Conservation (phyloP, 1,140 invertebrate genomes). For the Colletes gigas region DNA sequence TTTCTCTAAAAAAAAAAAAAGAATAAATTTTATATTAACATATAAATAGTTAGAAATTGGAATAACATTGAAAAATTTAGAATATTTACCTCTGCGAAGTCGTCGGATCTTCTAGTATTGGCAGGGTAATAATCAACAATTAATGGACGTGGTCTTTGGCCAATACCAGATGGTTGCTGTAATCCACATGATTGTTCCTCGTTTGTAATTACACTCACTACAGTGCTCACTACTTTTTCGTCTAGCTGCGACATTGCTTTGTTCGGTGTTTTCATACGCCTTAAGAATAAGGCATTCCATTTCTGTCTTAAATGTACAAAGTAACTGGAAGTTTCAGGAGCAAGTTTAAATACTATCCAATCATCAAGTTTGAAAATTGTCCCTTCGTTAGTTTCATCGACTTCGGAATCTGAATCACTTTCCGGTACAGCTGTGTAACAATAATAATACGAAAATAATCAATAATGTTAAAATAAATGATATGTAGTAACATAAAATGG, state of each 20-base stretch:
- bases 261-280: constrained; percentile 87
- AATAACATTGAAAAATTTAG: constrained; percentile 4
- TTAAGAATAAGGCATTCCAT: constrained; percentile 88
- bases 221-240: constrained; percentile 86
- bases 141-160: constrained; percentile 87
- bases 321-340: constrained; percentile 85
- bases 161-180: constrained; percentile 88
- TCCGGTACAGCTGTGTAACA: constrained; percentile 71
- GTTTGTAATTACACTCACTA: constrained; percentile 86
- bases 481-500: not conserved
- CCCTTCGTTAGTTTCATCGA: constrained; percentile 84
- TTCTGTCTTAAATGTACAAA: constrained; percentile 89
- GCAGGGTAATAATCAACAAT: constrained; percentile 82
- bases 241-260: constrained; percentile 86
- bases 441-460: constrained; percentile 21
- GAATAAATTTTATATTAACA: constrained; percentile 17
- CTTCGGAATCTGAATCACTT: constrained; percentile 84
- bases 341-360: constrained; percentile 89
- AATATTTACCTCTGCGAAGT: constrained; percentile 67
- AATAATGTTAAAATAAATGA: constrained; percentile 1
- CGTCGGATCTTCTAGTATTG: constrained; percentile 73
- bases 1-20: constrained; percentile 51
- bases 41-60: constrained; percentile 1
- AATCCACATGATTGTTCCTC: constrained; percentile 88
- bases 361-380: constrained; percentile 88